These are phyloP conservation scores for Eurypyga helias DNA, from an alignment of 2,113 vertebrate genomes.

Conservation along the genomic window DNA sequence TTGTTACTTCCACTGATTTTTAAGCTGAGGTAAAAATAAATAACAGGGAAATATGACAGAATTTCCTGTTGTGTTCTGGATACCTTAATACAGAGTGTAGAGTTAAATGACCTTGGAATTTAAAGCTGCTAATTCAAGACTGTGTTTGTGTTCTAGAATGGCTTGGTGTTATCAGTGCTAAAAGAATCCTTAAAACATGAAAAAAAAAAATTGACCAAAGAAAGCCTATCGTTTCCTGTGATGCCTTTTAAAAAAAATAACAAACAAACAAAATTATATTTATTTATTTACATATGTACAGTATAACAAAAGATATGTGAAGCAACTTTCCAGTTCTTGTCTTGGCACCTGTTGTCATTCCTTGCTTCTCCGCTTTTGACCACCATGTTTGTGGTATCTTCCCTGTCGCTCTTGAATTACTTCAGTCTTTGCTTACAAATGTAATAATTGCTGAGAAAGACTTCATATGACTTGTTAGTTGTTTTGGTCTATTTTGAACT, in stretches of 20 bases:
- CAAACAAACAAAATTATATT: too few species aligned
- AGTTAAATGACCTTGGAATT: background rate
- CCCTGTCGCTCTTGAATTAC: background rate
- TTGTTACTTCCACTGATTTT: background rate
- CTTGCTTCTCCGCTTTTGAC: background rate
- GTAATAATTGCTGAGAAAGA: background rate
- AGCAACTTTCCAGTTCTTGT: background rate
- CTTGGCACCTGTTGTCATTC: background rate
- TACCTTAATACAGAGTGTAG: background rate
- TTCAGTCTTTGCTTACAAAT: background rate
- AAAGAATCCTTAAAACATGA: background rate
- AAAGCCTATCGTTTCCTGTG: background rate
- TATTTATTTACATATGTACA: background rate
- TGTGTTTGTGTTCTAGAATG: background rate
- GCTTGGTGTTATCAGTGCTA: background rate
- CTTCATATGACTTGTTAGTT: background rate
- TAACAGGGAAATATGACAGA: background rate
- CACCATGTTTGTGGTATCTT: background rate
- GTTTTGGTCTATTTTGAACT: background rate
- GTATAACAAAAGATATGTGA: background rate
- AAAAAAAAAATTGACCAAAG: background rate
- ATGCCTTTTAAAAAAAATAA: background rate
- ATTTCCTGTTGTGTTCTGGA: background rate
- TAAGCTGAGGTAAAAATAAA: background rate
- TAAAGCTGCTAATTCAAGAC: background rate